Percentiles rank a stretch among this genome's conserved stretches.
These are phyloP conservation scores for Acrossocheilus fasciatus DNA, from an alignment of 2,797 vertebrate species.

Conservation along the genomic window DNA sequence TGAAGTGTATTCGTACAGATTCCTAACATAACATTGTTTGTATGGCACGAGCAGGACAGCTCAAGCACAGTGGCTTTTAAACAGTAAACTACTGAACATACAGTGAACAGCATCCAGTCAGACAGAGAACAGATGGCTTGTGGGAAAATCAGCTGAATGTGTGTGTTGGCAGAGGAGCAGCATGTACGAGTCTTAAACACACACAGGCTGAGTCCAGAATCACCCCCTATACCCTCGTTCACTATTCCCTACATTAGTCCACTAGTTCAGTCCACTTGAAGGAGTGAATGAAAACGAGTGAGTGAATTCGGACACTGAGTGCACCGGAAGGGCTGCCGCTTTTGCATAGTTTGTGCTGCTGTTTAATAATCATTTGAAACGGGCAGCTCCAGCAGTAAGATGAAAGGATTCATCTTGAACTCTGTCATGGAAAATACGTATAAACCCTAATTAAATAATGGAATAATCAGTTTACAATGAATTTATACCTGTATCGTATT, in stretches of 20 bases:
- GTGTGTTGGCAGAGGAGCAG: background rate
- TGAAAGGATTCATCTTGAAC: no score
- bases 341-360: no score
- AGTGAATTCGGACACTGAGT: no score
- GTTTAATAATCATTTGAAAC: no score
- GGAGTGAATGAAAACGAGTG: no score
- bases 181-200: background rate
- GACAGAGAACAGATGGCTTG: slow-evolving; percentile 22
- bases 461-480: no score
- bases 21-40: background rate
- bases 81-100: slow-evolving; percentile 8
- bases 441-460: no score
- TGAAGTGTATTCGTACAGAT: background rate
- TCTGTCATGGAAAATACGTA: no score
- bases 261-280: background rate
- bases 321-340: no score
- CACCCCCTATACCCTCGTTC: background rate
- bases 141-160: background rate
- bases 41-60: background rate
- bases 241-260: background rate
- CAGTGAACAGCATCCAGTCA: background rate
- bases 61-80: background rate
- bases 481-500: no score
- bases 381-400: no score
- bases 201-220: background rate